Conservation (phyloP, 2,888 invertebrate genomes). For the Mongoloraphidia duomilia region DNA sequence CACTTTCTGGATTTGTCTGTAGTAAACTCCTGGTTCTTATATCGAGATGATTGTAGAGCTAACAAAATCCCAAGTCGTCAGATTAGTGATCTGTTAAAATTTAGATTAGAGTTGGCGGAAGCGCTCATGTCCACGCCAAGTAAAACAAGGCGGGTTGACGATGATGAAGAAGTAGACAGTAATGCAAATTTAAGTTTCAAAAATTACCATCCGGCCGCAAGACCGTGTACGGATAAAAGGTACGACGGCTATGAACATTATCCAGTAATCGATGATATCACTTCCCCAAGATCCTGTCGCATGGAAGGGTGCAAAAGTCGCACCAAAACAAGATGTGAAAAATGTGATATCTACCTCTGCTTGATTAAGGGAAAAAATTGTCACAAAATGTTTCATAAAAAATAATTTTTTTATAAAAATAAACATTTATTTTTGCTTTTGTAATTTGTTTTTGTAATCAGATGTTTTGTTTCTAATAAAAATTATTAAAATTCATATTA, state of each 20-base stretch:
- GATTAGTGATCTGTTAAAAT: constrained; percentile 4
- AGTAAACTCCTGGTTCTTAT: constrained; percentile 17
- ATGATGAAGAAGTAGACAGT: neutral
- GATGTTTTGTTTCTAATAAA: too few relatives aligned
- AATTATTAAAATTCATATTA: too few relatives aligned
- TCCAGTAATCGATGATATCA: constrained; percentile 15
- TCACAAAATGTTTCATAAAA: too few relatives aligned
- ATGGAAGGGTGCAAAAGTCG: constrained; percentile 8
- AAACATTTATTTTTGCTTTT: too few relatives aligned
- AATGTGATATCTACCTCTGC: too few relatives aligned
- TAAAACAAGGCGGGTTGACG: neutral
- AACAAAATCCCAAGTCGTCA: too few relatives aligned
- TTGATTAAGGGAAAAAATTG: too few relatives aligned
- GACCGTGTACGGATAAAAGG: constrained; percentile 15
- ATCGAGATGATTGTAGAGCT: constrained; percentile 12
- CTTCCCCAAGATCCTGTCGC: constrained; percentile 15
- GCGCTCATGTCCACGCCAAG: constrained; percentile 6
- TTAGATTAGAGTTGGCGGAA: constrained; percentile 12
- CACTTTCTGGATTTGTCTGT: constrained; percentile 14
- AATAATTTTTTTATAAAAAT: too few relatives aligned
- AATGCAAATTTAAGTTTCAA: neutral
- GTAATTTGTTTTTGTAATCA: too few relatives aligned
- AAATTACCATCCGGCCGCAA: constrained; percentile 9
- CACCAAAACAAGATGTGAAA: too few relatives aligned
- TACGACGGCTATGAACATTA: constrained; percentile 19